phyloP scores from a whole-genome alignment of 2,888 invertebrate genomes.

The Tenthredo distinguenda region DNA sequence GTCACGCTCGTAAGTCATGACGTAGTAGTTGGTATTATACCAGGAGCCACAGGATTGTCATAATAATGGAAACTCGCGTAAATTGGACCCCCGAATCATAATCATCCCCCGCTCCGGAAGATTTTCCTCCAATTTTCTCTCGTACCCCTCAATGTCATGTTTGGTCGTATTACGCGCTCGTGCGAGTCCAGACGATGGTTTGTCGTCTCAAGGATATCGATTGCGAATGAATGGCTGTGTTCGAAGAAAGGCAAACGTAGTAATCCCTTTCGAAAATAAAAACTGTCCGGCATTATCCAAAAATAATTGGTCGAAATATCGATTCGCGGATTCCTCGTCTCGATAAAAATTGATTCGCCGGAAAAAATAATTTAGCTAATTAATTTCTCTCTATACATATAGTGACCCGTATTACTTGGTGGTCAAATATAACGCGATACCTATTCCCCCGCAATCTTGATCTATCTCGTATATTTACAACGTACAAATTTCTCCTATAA shows the following conservation, averaged over 20 bases:
- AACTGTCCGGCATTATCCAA: background rate
- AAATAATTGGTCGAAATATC: background rate
- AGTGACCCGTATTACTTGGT: background rate
- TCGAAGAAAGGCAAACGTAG: background rate
- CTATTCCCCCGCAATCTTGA: background rate
- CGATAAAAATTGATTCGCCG: background rate
- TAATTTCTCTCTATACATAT: background rate
- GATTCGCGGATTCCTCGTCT: background rate
- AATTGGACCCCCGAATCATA: constrained; percentile 14
- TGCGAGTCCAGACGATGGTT: background rate
- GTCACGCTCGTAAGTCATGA: constrained; percentile 36
- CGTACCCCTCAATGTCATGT: background rate
- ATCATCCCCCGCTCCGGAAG: background rate
- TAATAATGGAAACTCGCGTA: constrained; percentile 35
- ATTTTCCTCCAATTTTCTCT: constrained; percentile 20
- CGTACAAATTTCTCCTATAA: background rate
- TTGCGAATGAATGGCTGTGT: background rate
- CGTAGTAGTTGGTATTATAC: constrained; percentile 17
- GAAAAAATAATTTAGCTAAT: background rate
- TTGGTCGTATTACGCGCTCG: constrained; percentile 6
- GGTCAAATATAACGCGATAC: background rate
- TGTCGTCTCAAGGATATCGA: background rate
- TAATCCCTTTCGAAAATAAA: background rate
- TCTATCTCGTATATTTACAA: background rate
- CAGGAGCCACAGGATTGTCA: constrained; percentile 24